phyloP scores from a whole-genome alignment of 2,113 vertebrate species.

The Dolichallabes microphthalmus region DNA sequence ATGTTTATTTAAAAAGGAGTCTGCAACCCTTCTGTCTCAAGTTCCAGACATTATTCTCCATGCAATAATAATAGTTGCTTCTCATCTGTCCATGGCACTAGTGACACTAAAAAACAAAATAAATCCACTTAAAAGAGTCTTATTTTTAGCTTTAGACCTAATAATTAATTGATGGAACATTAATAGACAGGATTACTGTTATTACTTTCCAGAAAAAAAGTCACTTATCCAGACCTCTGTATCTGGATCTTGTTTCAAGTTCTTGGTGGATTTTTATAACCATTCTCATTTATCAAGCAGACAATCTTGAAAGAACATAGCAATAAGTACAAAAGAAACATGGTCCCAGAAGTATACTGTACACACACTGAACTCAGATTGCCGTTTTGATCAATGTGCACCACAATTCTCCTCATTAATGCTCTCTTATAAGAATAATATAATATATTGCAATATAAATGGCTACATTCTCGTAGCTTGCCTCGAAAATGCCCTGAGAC shows the following conservation, averaged over 20 bases:
- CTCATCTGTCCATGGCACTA: background rate
- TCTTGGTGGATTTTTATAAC: background rate
- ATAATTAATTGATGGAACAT: background rate
- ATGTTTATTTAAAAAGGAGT: no score
- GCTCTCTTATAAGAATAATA: background rate
- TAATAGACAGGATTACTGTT: background rate
- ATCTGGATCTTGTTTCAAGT: background rate
- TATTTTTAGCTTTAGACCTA: background rate
- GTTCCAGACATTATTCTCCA: background rate
- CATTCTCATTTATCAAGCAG: background rate
- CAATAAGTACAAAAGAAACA: background rate
- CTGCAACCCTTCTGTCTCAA: no score
- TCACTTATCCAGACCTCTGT: background rate
- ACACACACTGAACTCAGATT: background rate
- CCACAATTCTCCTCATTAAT: background rate
- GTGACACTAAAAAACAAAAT: background rate
- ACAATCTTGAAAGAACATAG: background rate
- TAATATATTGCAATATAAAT: conserved; percentile 27
- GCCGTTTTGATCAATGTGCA: conserved; percentile 3
- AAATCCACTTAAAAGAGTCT: background rate
- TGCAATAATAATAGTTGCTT: background rate
- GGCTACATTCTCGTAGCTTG: conserved; percentile 16
- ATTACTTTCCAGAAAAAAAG: background rate
- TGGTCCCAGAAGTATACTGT: background rate
- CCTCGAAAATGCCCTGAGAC: conserved; percentile 18